phyloP scores from a whole-genome alignment of 2,113 vertebrate species.

The Urocitellus parryii region DNA sequence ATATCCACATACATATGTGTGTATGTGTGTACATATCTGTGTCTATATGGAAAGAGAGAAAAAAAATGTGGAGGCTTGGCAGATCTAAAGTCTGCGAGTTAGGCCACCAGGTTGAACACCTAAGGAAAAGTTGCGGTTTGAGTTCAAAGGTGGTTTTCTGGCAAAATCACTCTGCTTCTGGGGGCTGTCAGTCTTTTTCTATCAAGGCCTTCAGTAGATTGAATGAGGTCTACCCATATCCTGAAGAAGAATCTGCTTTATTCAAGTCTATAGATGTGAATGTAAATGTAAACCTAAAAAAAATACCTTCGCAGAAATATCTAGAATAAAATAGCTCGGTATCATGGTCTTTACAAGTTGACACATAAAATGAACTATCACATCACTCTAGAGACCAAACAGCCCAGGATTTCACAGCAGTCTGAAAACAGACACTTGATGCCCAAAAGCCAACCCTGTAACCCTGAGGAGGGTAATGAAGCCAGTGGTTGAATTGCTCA shows the following conservation, averaged over 20 bases:
- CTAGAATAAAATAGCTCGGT: not conserved
- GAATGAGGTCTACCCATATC: not conserved
- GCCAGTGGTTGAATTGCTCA: not conserved
- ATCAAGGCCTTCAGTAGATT: not conserved
- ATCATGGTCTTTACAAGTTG: not conserved
- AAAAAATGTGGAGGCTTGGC: not conserved
- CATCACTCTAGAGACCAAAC: not conserved
- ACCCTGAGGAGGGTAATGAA: not conserved
- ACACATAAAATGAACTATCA: not conserved
- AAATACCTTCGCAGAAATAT: slow-evolving; percentile 9
- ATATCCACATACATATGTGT: too few species aligned
- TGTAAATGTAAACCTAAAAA: not conserved
- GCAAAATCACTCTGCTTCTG: not conserved
- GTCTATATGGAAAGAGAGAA: not conserved
- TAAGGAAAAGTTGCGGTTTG: not conserved
- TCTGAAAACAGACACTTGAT: not conserved
- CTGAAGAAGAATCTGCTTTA: not conserved
- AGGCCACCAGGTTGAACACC: not conserved
- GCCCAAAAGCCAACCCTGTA: not conserved
- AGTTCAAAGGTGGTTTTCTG: not conserved
- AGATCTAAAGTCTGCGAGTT: not conserved
- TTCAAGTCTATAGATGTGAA: not conserved
- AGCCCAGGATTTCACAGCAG: not conserved
- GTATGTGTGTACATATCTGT: too few species aligned
- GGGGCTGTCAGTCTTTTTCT: not conserved